phyloP scores from a whole-genome alignment of 2,113 vertebrate species.

The Cryptoleucopteryx plumbea region DNA sequence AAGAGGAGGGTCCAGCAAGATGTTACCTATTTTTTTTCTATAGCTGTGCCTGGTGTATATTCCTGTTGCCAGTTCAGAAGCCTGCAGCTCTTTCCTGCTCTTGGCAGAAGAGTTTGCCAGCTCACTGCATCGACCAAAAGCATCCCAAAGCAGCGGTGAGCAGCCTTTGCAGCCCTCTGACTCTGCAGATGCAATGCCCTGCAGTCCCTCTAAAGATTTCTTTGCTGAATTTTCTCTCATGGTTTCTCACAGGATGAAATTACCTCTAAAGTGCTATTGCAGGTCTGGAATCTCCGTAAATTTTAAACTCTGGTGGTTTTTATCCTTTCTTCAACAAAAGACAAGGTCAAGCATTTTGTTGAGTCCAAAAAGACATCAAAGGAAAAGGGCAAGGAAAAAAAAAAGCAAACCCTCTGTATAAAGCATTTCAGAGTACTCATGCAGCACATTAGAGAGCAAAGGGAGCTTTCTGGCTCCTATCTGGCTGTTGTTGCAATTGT shows the following conservation, averaged over 20 bases:
- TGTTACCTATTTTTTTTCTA: constrained; percentile 56
- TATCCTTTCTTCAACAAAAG: not conserved
- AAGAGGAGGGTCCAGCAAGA: constrained; percentile 51
- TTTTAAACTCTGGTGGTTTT: not conserved
- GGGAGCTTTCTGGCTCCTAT: constrained; percentile 46
- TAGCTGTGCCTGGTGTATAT: constrained; percentile 51
- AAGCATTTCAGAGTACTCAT: constrained; percentile 11
- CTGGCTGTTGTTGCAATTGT: constrained; percentile 12
- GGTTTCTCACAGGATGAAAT: not conserved
- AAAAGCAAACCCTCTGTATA: not conserved
- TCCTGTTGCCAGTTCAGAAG: constrained; percentile 60
- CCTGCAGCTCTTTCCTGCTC: constrained; percentile 67
- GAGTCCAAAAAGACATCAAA: not conserved
- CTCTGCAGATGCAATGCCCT: not conserved
- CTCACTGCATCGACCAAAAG: constrained; percentile 68
- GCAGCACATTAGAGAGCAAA: not conserved
- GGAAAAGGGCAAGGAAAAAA: not conserved
- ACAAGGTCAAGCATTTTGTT: not conserved
- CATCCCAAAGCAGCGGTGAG: constrained; percentile 60
- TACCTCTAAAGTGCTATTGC: not conserved
- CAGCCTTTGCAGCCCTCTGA: not conserved
- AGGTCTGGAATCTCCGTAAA: not conserved
- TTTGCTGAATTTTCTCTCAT: not conserved
- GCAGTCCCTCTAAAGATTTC: not conserved
- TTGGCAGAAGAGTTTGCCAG: constrained; percentile 35